phyloP scores from a whole-genome alignment of 2,113 vertebrate species.

The Gorsachius goisagi region DNA sequence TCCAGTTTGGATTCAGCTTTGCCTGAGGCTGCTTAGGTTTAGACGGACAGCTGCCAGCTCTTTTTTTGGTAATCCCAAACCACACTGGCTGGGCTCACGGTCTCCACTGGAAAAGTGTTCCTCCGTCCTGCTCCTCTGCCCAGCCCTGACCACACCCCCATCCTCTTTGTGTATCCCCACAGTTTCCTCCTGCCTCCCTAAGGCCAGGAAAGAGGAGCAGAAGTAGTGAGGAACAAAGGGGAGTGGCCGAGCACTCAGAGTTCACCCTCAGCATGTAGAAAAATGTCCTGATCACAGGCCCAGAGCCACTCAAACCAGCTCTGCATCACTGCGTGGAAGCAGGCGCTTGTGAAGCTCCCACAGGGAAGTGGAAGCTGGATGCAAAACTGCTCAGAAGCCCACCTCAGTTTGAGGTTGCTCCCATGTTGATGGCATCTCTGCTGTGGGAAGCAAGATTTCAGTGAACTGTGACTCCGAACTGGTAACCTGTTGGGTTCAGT shows the following conservation, averaged over 20 bases:
- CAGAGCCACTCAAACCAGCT: background rate
- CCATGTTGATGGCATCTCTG: background rate
- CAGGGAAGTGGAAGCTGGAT: background rate
- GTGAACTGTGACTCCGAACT: background rate
- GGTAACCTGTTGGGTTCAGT: background rate
- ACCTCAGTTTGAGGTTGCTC: background rate
- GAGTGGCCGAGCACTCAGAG: fast-evolving
- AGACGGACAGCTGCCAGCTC: background rate
- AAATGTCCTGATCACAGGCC: background rate
- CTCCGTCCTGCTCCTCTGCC: background rate
- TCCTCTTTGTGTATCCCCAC: background rate
- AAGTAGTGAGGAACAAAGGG: background rate
- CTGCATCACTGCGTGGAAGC: background rate
- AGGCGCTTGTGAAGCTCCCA: background rate
- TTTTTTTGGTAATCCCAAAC: background rate
- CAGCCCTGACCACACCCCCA: background rate
- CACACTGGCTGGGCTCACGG: background rate
- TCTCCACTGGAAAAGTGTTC: background rate
- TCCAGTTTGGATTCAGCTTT: background rate
- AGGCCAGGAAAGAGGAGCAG: background rate
- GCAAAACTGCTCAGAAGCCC: background rate
- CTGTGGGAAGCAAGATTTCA: background rate
- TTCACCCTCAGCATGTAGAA: background rate
- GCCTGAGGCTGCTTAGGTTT: background rate
- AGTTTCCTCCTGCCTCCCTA: background rate